A percentile compares a stretch with the other conserved stretches of the same genome.
These are phyloP conservation scores for Ochotona curzoniae DNA, from an alignment of 2,113 vertebrate genomes.

Conservation along the genomic window DNA sequence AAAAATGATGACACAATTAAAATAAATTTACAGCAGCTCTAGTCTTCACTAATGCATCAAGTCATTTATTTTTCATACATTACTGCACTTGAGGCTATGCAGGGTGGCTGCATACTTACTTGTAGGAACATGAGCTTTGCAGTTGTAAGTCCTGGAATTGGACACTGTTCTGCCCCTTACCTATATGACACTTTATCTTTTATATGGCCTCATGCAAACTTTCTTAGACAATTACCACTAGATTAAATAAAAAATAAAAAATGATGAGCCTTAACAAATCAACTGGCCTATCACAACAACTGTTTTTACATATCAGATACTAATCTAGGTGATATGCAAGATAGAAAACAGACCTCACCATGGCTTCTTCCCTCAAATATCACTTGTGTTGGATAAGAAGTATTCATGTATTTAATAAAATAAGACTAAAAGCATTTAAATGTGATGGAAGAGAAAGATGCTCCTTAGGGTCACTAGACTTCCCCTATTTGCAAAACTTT, in stretches of 20 bases:
- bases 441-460: background rate
- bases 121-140: background rate
- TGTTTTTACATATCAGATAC: background rate
- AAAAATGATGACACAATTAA: conserved; percentile 33
- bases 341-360: background rate
- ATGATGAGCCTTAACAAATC: conserved; percentile 3
- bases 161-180: background rate
- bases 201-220: conserved; percentile 2
- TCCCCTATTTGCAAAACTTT: background rate
- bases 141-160: background rate
- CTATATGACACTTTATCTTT: conserved; percentile 27
- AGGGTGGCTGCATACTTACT: background rate
- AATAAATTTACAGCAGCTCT: background rate
- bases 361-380: background rate
- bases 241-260: conserved; percentile 38
- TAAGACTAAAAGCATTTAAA: background rate
- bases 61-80: conserved; percentile 18
- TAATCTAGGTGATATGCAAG: conserved; percentile 8
- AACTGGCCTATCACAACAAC: background rate
- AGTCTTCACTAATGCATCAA: background rate
- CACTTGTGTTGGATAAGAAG: background rate
- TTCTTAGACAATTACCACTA: background rate
- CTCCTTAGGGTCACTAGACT: background rate
- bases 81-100: background rate
- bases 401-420: background rate